Evolutionary conservation across 2,888 invertebrate genomes (phyloP).

Genomic region (Eumerus sabulonum): DNA sequence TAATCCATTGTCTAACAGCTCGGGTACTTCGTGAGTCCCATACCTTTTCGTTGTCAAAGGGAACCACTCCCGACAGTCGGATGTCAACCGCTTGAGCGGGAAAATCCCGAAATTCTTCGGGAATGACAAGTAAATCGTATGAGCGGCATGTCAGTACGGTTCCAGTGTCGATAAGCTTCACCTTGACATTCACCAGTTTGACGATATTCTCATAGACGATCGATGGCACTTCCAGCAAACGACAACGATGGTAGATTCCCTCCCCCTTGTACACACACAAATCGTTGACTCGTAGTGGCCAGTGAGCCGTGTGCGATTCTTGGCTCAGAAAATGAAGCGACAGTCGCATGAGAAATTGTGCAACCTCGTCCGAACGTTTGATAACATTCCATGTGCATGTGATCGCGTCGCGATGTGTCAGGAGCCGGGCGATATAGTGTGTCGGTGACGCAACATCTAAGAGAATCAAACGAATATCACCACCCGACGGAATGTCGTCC

Average conservation of each 20-base stretch:
- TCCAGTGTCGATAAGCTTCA: conserved; percentile 84
- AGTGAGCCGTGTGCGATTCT: conserved; percentile 71
- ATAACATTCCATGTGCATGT: conserved; percentile 68
- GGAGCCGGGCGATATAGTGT: conserved; percentile 82
- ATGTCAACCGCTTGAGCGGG: conserved; percentile 80
- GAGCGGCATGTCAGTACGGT: conserved; percentile 77
- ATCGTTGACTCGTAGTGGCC: conserved; percentile 80
- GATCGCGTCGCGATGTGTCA: conserved; percentile 75
- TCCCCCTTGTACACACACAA: conserved; percentile 81
- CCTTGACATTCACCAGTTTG: conserved; percentile 66
- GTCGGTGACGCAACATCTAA: conserved; percentile 80
- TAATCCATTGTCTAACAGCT: conserved; percentile 77
- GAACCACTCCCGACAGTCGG: conserved; percentile 80
- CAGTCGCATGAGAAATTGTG: conserved; percentile 71
- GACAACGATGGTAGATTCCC: conserved; percentile 81
- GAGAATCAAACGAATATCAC: conserved; percentile 54
- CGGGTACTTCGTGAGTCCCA: conserved; percentile 80
- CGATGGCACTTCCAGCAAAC: conserved; percentile 78
- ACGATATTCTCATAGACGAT: conserved; percentile 71
- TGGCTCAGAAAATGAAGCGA: conserved; percentile 70
- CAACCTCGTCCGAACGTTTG: conserved; percentile 70
- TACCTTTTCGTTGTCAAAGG: conserved; percentile 80
- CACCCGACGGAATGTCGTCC: conserved; percentile 42
- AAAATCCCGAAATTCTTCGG: conserved; percentile 80
- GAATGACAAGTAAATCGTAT: conserved; percentile 77